These are phyloP conservation scores for Otis tarda DNA, from an alignment of 2,113 vertebrate species.

Conservation along the genomic window DNA sequence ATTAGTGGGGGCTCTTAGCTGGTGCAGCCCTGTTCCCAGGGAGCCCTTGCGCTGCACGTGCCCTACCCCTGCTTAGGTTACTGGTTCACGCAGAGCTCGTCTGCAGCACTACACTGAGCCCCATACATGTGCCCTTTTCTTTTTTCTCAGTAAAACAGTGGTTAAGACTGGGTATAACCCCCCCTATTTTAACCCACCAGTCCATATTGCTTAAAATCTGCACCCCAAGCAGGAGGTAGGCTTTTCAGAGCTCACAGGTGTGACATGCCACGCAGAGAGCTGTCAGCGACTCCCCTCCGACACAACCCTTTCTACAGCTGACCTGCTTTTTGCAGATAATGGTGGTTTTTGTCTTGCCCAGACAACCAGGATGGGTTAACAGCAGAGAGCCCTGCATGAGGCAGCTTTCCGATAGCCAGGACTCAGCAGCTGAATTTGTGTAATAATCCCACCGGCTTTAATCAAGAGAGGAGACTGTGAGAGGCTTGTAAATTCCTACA, in stretches of 20 bases:
- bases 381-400: not conserved
- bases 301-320: not conserved
- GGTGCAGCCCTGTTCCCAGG: not conserved
- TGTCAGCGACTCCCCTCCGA: not conserved
- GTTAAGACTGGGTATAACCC: not conserved
- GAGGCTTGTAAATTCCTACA: conserved; percentile 65
- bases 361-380: not conserved
- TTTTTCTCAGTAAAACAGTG: not conserved
- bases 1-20: not conserved
- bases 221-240: not conserved
- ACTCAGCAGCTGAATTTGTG: conserved; percentile 14
- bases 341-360: not conserved
- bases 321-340: not conserved
- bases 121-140: too few species aligned
- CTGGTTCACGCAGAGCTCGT: not conserved
- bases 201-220: not conserved
- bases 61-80: not conserved
- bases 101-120: not conserved
- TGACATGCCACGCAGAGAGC: not conserved
- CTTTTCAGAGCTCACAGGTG: not conserved
- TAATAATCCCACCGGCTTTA: conserved; percentile 45
- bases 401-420: not conserved
- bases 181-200: not conserved
- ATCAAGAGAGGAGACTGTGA: conserved; percentile 49
- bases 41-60: not conserved